Conservation (phyloP, 1,140 invertebrate genomes). For the Galleria mellonella region DNA sequence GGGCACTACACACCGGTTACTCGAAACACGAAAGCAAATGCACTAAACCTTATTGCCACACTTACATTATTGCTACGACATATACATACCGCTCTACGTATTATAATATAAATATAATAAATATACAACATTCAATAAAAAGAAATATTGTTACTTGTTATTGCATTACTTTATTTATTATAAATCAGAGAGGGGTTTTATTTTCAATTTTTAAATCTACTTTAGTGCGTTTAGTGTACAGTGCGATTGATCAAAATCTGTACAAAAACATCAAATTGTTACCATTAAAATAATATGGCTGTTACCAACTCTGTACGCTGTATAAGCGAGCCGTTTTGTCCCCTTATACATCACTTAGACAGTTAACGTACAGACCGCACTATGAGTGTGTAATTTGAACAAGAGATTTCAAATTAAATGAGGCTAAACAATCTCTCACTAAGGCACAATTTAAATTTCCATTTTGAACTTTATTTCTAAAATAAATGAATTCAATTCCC, state of each 20-base stretch:
- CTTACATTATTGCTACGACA: slow-evolving; percentile 72
- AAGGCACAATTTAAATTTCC: slow-evolving; percentile 72
- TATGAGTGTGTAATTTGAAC: slow-evolving; percentile 9
- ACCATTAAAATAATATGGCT: slow-evolving; percentile 14
- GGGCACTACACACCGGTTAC: slow-evolving; percentile 39
- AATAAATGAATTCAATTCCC: slow-evolving; percentile 62
- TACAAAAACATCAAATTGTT: slow-evolving; percentile 12
- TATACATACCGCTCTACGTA: slow-evolving; percentile 55
- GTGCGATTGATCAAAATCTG: slow-evolving; percentile 27
- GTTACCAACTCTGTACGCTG: too few species aligned
- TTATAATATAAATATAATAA: slow-evolving; percentile 63
- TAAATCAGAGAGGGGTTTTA: slow-evolving; percentile 46
- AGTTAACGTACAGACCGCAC: neutral
- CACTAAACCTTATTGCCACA: slow-evolving; percentile 68
- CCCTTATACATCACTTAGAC: too few species aligned
- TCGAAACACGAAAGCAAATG: slow-evolving; percentile 64
- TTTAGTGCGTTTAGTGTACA: slow-evolving; percentile 32
- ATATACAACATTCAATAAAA: slow-evolving; percentile 68
- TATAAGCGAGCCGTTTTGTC: too few species aligned
- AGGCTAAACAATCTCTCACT: slow-evolving; percentile 60
- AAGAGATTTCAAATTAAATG: slow-evolving; percentile 41
- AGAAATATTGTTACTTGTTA: slow-evolving; percentile 63
- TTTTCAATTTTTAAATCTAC: slow-evolving; percentile 7
- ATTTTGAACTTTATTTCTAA: slow-evolving; percentile 68
- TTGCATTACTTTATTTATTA: slow-evolving; percentile 58